Evolutionary conservation across 2,113 vertebrate species (phyloP).

Genomic region (Tautogolabrus adspersus): DNA sequence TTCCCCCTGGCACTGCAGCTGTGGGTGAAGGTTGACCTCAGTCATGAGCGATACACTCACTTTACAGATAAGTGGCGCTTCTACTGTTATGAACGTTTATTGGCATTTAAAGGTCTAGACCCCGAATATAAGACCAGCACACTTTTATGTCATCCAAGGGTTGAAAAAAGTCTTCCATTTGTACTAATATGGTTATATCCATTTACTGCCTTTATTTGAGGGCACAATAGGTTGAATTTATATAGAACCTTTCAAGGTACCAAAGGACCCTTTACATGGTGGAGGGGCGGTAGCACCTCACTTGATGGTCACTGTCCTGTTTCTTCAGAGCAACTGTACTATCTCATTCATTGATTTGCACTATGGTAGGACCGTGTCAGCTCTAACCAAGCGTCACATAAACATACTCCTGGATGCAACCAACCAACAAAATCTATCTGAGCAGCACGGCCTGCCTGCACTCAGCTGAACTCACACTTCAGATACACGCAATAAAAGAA

Average conservation of each 20-base stretch:
- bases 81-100: too few relatives aligned
- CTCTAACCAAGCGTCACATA: conserved; percentile 46
- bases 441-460: conserved; percentile 27
- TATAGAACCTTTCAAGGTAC: too few relatives aligned
- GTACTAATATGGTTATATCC: too few relatives aligned
- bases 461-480: conserved; percentile 22
- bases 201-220: conserved; percentile 8
- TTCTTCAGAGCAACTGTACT: conserved; percentile 48
- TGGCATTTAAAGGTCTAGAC: too few relatives aligned
- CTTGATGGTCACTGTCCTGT: conserved; percentile 58
- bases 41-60: too few relatives aligned
- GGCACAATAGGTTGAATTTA: not conserved
- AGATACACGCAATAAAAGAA: not conserved
- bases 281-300: not conserved
- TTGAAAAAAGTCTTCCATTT: too few relatives aligned
- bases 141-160: too few relatives aligned
- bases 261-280: too few relatives aligned
- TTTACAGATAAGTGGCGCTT: too few relatives aligned
- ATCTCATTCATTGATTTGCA: conserved; percentile 45
- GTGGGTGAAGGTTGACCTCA: too few relatives aligned
- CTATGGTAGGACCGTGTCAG: conserved; percentile 30
- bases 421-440: conserved; percentile 37
- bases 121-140: too few relatives aligned
- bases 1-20: too few relatives aligned
- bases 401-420: conserved; percentile 45